Percentiles rank a stretch among this genome's conserved stretches.
phyloP scores from a whole-genome alignment of 2,797 vertebrate species.

The Cottoperca gobio region DNA sequence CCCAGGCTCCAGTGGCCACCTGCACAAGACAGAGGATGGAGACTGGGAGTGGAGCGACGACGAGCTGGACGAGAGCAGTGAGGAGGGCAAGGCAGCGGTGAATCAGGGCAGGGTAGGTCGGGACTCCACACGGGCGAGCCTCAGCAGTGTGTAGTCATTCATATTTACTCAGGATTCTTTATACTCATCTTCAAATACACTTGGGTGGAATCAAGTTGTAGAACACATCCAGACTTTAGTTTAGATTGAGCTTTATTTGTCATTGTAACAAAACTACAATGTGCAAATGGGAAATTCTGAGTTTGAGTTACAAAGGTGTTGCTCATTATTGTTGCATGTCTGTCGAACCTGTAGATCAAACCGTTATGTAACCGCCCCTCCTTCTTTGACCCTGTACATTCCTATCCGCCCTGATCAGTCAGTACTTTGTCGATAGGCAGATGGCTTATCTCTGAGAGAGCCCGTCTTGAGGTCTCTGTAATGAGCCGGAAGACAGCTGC shows the following conservation, averaged over 20 bases:
- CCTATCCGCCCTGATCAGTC: constrained; percentile 36
- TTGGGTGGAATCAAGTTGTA: not conserved
- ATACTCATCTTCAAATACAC: not conserved
- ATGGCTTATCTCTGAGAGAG: constrained; percentile 56
- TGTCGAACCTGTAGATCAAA: constrained; percentile 29
- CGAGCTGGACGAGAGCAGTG: constrained; percentile 94
- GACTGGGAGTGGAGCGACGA: constrained; percentile 99
- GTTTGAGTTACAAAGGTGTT: constrained; percentile 4
- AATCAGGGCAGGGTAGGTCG: constrained; percentile 92
- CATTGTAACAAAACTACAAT: not conserved
- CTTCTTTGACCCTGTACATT: constrained; percentile 41
- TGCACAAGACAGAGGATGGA: constrained; percentile 98
- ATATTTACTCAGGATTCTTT: not conserved
- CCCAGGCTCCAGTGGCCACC: constrained; percentile 95
- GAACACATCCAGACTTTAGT: not conserved
- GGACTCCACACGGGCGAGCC: constrained; percentile 1
- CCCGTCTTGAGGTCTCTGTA: constrained; percentile 59
- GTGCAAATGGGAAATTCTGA: not conserved
- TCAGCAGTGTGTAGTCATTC: not conserved
- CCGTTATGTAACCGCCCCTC: constrained; percentile 26
- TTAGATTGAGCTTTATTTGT: not conserved
- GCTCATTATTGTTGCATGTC: constrained; percentile 24
- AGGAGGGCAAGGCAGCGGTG: constrained; percentile 93
- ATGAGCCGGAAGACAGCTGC: constrained; percentile 63
- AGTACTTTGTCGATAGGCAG: constrained; percentile 45